Evolutionary conservation across 2,797 vertebrate genomes (phyloP).

Genomic region (Rhinella marina): DNA sequence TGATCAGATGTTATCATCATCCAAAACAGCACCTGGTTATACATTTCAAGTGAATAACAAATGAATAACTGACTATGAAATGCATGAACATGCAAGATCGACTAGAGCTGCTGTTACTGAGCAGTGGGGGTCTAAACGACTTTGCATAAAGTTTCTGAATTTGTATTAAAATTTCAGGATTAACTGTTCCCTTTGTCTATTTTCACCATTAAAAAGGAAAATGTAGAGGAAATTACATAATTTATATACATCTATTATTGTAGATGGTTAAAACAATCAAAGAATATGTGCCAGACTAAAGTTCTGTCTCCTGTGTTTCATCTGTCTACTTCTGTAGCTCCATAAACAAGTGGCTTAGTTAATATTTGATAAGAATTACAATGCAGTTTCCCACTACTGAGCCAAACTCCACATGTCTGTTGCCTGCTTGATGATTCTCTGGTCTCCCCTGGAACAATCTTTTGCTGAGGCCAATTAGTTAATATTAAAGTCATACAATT

Average conservation of each 20-base stretch:
- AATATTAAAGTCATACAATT: constrained; percentile 56
- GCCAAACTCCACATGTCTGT: constrained; percentile 16
- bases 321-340: constrained; percentile 22
- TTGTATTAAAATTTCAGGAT: background rate
- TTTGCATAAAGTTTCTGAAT: background rate
- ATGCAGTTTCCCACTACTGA: constrained; percentile 28
- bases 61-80: too few species aligned
- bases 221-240: background rate
- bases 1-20: too few species aligned
- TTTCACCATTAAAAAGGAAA: background rate
- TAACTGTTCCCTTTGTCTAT: background rate
- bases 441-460: constrained; percentile 34
- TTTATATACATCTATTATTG: background rate
- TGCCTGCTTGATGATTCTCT: constrained; percentile 32
- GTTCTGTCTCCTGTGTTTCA: constrained; percentile 20
- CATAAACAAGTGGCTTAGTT: constrained; percentile 35
- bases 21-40: too few species aligned
- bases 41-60: too few species aligned
- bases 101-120: background rate
- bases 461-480: constrained; percentile 57
- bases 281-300: constrained; percentile 26
- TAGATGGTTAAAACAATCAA: constrained; percentile 20
- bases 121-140: too few species aligned
- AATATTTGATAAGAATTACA: constrained; percentile 56
- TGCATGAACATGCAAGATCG: too few species aligned